Evolutionary conservation across 2,797 vertebrate genomes (phyloP), one percentile per base, ranked within the genome.

Genomic region (Miopithecus talapoin): DNA sequence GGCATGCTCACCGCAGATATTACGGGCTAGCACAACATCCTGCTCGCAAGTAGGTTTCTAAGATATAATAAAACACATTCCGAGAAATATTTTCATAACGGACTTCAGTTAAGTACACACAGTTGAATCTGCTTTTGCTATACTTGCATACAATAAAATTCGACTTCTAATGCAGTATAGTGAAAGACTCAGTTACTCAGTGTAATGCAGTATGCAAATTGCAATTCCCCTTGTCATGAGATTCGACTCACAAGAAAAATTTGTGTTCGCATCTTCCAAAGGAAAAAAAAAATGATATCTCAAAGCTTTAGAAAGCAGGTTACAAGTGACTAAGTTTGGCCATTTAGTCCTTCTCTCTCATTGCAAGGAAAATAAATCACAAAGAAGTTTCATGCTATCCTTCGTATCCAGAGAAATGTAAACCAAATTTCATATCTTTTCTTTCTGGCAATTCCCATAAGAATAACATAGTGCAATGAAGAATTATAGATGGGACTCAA

Each of bases 151-250:
- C 68, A 89, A 5, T 96, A 30, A 92, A 97, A 94, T 43, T 93
- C 50, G 43, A 33, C 4, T 83, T 95, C 93, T n/a, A 97, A 92
- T 81, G 28, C 41, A 64, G 53, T 33, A 43, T 48, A 92, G 85
- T 22, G 43, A 87, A 97, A 93, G 33, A 79, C 88, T 90, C 74
- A 96, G 91, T 59, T 85, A 89, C 53, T 94, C 91, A 97, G 80
- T 68, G 14, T 76, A 94, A 26, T 39, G 68, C 53, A 91, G 33
- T 72, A 95, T 84, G 41, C 41, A 96, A 88, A 95, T 79, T 95
- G 22, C 12, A 89, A 57, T 59, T 85, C 46, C 39, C 57, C 39
- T 91, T 87, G 9, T 94, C 64, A 94, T 57, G 61, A 90, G 30
- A 84, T 89, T 89, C 55, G 92, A 39, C 41, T 88, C 84, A 26